Percentiles rank a stretch among this genome's conserved stretches.
These are phyloP conservation scores for Microctonus aethiopoides DNA, from an alignment of 2,888 invertebrate genomes.

Conservation along the genomic window DNA sequence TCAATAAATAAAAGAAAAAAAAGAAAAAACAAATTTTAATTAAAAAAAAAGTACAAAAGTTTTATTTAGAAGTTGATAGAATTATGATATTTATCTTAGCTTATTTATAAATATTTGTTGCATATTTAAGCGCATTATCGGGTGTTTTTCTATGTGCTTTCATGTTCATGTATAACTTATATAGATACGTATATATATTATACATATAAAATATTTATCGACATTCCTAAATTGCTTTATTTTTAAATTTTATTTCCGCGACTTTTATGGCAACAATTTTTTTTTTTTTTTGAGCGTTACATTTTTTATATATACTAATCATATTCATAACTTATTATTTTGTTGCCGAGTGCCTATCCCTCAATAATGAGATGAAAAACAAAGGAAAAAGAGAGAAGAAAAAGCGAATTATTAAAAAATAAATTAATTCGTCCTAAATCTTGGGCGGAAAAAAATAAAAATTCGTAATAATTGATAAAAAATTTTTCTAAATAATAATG, in stretches of 20 bases:
- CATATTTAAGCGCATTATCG: background rate
- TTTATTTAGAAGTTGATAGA: background rate
- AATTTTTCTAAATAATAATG: slow-evolving; percentile 31
- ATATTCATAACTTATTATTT: slow-evolving; percentile 25
- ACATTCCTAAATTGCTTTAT: background rate
- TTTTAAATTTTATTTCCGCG: background rate
- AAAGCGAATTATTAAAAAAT: background rate
- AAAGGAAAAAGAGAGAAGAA: slow-evolving; percentile 23
- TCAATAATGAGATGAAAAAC: slow-evolving; percentile 34
- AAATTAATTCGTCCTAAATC: background rate
- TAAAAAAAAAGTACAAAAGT: background rate
- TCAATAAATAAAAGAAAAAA: background rate
- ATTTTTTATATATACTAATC: background rate
- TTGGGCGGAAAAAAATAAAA: background rate
- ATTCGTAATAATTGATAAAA: slow-evolving; percentile 22
- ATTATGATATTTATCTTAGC: background rate
- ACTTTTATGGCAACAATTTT: slow-evolving; percentile 9
- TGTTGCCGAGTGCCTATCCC: slow-evolving; percentile 45
- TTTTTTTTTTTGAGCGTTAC: background rate
- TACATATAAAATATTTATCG: background rate
- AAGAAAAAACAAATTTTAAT: background rate
- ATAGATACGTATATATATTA: background rate
- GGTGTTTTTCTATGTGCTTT: background rate
- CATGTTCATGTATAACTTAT: too few relatives aligned
- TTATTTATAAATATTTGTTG: background rate